Percentiles rank a stretch among this genome's conserved stretches.
These are phyloP conservation scores for Thymallus thymallus DNA, from an alignment of 2,113 vertebrate species.

Conservation along the genomic window DNA sequence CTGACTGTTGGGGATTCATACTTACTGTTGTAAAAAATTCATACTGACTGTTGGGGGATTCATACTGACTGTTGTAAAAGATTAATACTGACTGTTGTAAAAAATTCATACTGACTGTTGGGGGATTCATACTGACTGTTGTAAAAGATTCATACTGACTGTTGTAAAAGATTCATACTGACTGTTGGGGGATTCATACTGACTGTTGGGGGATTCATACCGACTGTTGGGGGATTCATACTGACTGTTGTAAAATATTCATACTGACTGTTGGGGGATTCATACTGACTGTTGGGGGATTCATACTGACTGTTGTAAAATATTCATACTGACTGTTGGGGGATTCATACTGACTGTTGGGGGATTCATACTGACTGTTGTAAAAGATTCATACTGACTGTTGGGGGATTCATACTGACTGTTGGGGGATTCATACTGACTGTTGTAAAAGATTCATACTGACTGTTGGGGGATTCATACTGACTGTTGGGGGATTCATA, in stretches of 20 bases:
- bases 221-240: constrained; percentile 24
- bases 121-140: too few species aligned
- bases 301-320: too few species aligned
- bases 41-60: constrained; percentile 21
- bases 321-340: neutral
- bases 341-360: constrained; percentile 23
- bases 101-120: neutral
- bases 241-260: neutral
- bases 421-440: constrained; percentile 30
- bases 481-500: neutral
- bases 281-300: constrained; percentile 17
- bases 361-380: too few species aligned
- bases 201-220: constrained; percentile 24
- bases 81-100: neutral
- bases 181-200: constrained; percentile 22
- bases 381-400: neutral
- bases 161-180: neutral
- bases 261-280: constrained; percentile 21
- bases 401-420: constrained; percentile 23
- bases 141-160: neutral
- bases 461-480: constrained; percentile 27
- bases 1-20: constrained; percentile 5
- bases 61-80: too few species aligned
- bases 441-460: neutral
- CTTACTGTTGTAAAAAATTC: neutral